These are phyloP conservation scores for Ameiurus melas DNA, from an alignment of 2,113 vertebrate species.

Conservation along the genomic window DNA sequence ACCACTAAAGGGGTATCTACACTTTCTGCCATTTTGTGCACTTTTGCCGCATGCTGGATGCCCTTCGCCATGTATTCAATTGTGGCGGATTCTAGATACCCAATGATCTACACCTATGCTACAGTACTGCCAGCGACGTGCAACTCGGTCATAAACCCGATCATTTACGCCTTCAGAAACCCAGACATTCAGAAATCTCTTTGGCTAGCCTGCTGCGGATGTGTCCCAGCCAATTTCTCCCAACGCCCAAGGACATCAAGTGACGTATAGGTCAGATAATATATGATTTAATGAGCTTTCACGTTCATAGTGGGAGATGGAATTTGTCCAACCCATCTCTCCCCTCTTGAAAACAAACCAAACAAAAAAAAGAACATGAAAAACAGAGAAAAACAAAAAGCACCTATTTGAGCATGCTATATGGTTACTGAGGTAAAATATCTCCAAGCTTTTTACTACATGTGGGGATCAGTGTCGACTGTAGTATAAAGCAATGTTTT, in stretches of 20 bases:
- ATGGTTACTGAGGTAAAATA: background rate
- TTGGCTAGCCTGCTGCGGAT: conserved; percentile 88
- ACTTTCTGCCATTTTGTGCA: conserved; percentile 84
- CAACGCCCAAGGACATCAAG: conserved; percentile 86
- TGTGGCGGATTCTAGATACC: conserved; percentile 86
- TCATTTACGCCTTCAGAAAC: conserved; percentile 90
- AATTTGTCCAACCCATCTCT: background rate
- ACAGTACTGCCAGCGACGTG: conserved; percentile 83
- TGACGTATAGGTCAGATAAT: conserved; percentile 75
- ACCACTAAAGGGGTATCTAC: conserved; percentile 92
- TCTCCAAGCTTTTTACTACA: background rate
- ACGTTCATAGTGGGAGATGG: conserved; percentile 11
- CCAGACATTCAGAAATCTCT: conserved; percentile 91
- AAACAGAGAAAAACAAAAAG: background rate
- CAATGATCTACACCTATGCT: conserved; percentile 84
- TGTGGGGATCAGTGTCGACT: background rate
- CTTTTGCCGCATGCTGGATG: conserved; percentile 88
- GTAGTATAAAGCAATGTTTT: conserved; percentile 9
- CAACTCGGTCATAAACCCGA: conserved; percentile 89
- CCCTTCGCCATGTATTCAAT: conserved; percentile 87
- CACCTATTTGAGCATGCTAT: background rate
- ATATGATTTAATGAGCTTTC: background rate
- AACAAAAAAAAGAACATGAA: background rate
- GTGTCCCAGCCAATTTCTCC: conserved; percentile 78
- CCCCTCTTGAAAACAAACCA: background rate